Base-by-base conservation (phyloP, 2,797 vertebrate species). In the Emys orbicularis region DNA sequence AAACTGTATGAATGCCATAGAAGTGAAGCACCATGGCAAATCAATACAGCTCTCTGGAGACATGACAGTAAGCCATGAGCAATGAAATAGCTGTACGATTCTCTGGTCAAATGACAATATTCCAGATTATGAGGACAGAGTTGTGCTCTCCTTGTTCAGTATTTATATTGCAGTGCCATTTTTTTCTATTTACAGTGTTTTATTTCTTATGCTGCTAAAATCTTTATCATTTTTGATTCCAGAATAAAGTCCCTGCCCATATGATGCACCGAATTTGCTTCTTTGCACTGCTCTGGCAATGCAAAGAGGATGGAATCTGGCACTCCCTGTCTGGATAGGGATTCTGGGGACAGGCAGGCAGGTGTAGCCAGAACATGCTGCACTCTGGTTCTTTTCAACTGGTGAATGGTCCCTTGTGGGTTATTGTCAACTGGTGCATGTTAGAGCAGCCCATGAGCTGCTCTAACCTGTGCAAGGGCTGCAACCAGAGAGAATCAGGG, bases 1-100 rank as follows among this genome's bases (percentile, higher is more conserved):
- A 91, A 98, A 98, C 88, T 99, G 99, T 97, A 99, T 99, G 99
- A 99, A 99, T 88, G 98, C 99, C 84, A 98, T 99, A 6, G 98
- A 99, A 93, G 98, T 99, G 90, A 99, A 96, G 86, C 98, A 99
- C 2, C 97, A 57, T 1, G 87, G 94, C 2, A 90, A 97, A 54
- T 98, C 97, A 1, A 83, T 99, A 72, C 97, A 98, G 89, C 98
- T 99, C 88, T 98, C 97, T 94, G 98, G 99, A 16, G 97, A 99
- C 94, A 99, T 99, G 99, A 98, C 98, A 98, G 99, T 99, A 98
- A 97, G 97, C 41, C 87, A 86, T 89, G 50, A 1, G 2, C 31
- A 61, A 6, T 34, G 1, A 83, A 31, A 9, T 47, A 52, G 5
- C 50, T 29, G 3, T 68, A n/a, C 5, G 0, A 37, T 23, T 92